These are phyloP conservation scores for Deroplatys truncata DNA, from an alignment of 2,888 invertebrate species.

Conservation along the genomic window DNA sequence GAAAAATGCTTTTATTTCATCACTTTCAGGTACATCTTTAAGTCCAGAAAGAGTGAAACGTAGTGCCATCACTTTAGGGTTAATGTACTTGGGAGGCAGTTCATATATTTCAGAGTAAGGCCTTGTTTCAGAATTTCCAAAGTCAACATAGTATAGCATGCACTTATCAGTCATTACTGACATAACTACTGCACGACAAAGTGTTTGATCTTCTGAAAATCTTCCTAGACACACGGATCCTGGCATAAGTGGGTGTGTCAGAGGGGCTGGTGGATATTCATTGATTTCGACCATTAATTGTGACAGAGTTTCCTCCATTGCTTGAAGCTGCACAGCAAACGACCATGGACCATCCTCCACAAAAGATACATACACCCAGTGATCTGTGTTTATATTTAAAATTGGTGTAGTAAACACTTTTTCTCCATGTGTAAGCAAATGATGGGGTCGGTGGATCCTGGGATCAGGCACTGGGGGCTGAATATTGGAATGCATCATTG, in stretches of 20 bases:
- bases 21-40: constrained; percentile 50
- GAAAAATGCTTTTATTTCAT: constrained; percentile 67
- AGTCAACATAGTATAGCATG: constrained; percentile 77
- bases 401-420: constrained; percentile 41
- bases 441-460: constrained; percentile 16
- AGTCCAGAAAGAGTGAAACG: constrained; percentile 69
- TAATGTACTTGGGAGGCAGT: constrained; percentile 67
- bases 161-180: constrained; percentile 66
- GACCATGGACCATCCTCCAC: constrained; percentile 75
- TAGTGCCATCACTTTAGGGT: constrained; percentile 70
- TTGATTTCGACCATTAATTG: constrained; percentile 72
- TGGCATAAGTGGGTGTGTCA: constrained; percentile 65
- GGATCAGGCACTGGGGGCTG: background rate
- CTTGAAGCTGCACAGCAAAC: constrained; percentile 69
- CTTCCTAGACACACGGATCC: constrained; percentile 74
- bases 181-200: constrained; percentile 74
- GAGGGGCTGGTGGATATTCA: constrained; percentile 52
- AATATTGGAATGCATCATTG: background rate
- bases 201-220: constrained; percentile 62
- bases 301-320: constrained; percentile 56
- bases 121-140: constrained; percentile 71
- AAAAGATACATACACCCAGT: constrained; percentile 68
- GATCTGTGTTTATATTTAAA: constrained; percentile 53
- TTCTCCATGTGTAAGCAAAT: background rate
- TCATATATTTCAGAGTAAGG: constrained; percentile 68